phyloP scores from a whole-genome alignment of 1,140 invertebrate species.

The Adoxophyes honmai region DNA sequence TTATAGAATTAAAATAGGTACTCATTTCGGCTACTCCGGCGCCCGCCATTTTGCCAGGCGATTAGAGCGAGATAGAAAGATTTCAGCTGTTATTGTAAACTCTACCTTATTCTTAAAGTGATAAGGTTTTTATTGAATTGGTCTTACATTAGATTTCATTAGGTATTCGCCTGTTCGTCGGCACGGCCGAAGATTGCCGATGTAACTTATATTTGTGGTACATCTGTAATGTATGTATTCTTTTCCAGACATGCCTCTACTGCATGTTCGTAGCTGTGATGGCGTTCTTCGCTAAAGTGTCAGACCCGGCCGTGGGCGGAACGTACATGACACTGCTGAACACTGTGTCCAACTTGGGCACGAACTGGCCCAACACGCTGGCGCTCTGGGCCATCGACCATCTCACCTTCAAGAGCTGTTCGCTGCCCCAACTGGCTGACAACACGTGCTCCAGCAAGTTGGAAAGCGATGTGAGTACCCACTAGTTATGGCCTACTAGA shows the following conservation, averaged over 20 bases:
- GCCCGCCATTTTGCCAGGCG: too few species aligned
- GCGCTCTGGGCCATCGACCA: constrained; percentile 95
- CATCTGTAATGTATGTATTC: constrained; percentile 17
- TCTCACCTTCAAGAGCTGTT: constrained; percentile 89
- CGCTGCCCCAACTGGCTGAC: constrained; percentile 50
- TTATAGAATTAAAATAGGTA: too few species aligned
- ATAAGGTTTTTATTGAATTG: too few species aligned
- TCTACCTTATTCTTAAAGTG: too few species aligned
- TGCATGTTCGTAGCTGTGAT: constrained; percentile 84
- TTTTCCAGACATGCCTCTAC: constrained; percentile 80
- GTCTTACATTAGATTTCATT: too few species aligned
- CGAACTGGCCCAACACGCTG: constrained; percentile 97
- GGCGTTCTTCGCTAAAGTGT: constrained; percentile 86
- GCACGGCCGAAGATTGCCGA: too few species aligned
- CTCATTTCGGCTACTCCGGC: too few species aligned
- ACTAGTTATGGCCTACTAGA: too few species aligned
- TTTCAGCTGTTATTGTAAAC: too few species aligned
- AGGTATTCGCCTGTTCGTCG: too few species aligned
- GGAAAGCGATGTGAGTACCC: constrained; percentile 60
- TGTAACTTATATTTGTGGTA: too few species aligned
- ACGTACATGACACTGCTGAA: constrained; percentile 99
- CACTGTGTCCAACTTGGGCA: constrained; percentile 96
- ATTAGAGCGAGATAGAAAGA: too few species aligned
- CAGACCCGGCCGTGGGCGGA: constrained; percentile 95
- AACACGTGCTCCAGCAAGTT: constrained; percentile 59